Evolutionary conservation across 2,888 invertebrate genomes (phyloP), one percentile per base, ranked within the genome.

Genomic region (Andrena minutula): DNA sequence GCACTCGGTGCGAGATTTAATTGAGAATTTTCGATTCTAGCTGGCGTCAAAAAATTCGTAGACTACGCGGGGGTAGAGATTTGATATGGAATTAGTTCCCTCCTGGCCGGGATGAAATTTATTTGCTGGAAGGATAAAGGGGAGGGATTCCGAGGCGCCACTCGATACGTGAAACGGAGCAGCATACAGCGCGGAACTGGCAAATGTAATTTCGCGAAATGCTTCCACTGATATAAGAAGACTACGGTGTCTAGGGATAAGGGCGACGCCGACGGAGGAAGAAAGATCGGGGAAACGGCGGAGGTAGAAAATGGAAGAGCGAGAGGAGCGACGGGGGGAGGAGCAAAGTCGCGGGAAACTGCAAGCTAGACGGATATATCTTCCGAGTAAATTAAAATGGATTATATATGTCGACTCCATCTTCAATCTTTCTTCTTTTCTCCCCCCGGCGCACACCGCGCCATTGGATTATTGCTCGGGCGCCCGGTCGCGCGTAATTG

Each of bases 351-450:
- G 83, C 80, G 73, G 83, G 88, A 89, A 90, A 92, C 86, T 90
- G 91, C 90, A 89, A 91, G 87, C 89, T 90, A 91, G 90, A 92
- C 91, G 91, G 89, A 91, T 92, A 91, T 92, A 91, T 92, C 91
- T 89, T 84, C 79, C 85, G 84, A 88, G 90, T 92, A 92, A 93
- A 93, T 93, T 93, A 92, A 93, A 93, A 92, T 92, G 92, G 91
- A 93, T 93, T 92, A 92, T 92, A 92, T 92, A 92, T 91, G 91
- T 92, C 88, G 85, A 86, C 87, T 89, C 89, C 87, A 88, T 89
- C 90, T 90, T 91, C 91, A 87, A 92, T 92, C 90, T 91, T 89
- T 89, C 84, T 90, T 89, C 85, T 83, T 86, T 82, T 74, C 76
- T 78, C 71, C 68, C 78, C 76, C 65, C 68, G 77, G 60, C 53